phyloP scores from a whole-genome alignment of 2,113 vertebrate species.

The Apistogramma diplotaenia region DNA sequence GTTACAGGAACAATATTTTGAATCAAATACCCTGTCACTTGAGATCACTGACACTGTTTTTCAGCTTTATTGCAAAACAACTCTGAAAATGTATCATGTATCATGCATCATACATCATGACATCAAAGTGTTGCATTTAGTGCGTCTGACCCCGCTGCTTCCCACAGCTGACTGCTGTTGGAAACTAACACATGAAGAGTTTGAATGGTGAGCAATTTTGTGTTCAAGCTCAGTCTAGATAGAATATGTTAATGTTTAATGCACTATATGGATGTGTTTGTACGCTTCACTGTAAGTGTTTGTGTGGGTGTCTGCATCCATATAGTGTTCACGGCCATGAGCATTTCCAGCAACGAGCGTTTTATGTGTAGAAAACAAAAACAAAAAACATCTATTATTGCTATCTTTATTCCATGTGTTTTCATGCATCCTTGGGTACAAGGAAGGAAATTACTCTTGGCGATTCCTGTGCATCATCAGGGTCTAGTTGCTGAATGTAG shows the following conservation, averaged over 20 bases:
- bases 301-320: background rate
- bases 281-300: background rate
- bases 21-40: slow-evolving; percentile 18
- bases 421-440: slow-evolving; percentile 6
- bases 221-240: background rate
- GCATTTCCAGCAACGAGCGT: background rate
- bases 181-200: slow-evolving; percentile 12
- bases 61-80: background rate
- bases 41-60: background rate
- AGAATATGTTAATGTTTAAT: slow-evolving; percentile 14
- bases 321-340: background rate
- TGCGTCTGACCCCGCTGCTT: background rate
- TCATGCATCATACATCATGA: no score
- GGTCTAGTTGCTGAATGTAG: slow-evolving; percentile 61
- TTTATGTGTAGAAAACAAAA: background rate
- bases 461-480: slow-evolving; percentile 44
- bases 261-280: background rate
- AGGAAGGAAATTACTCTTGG: slow-evolving; percentile 32
- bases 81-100: background rate
- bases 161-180: slow-evolving; percentile 4
- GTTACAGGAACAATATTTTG: slow-evolving; percentile 18
- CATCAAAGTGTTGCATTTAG: background rate
- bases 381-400: background rate
- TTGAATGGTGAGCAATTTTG: slow-evolving; percentile 25
- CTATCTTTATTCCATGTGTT: background rate